These are phyloP conservation scores for Montifringilla adamsi DNA, from an alignment of 2,113 vertebrate species.

Conservation along the genomic window DNA sequence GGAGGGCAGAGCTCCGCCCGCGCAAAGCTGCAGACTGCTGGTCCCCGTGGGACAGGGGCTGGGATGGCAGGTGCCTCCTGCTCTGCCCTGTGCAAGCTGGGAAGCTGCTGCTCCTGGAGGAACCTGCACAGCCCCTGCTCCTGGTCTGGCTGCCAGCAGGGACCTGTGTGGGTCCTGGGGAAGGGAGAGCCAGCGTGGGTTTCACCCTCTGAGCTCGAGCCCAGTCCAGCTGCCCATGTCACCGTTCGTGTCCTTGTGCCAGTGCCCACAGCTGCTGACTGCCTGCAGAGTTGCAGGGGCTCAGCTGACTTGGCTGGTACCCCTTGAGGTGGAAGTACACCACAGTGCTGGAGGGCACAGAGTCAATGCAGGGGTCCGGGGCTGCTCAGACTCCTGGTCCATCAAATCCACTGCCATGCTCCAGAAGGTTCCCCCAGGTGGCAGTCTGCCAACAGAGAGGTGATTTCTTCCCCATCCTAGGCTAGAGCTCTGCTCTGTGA, in stretches of 20 bases:
- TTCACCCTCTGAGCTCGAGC: background rate
- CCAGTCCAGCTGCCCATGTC: background rate
- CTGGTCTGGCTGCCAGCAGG: background rate
- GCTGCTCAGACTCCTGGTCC: background rate
- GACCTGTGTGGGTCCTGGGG: background rate
- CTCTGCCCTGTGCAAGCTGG: fast-evolving
- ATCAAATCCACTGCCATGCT: background rate
- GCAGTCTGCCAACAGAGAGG: background rate
- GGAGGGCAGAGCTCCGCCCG: background rate
- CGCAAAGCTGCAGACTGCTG: fast-evolving
- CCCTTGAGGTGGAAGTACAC: background rate
- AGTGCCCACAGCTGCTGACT: background rate
- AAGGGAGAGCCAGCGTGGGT: background rate
- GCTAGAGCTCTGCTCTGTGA: background rate
- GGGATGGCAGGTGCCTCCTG: background rate
- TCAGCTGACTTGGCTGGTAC: background rate
- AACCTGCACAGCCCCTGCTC: background rate
- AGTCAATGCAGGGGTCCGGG: background rate
- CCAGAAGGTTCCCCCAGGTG: background rate
- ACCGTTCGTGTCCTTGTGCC: background rate
- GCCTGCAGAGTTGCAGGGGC: background rate
- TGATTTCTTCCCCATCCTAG: background rate
- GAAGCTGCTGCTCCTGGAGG: background rate
- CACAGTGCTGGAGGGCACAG: background rate
- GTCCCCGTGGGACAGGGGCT: fast-evolving